These are phyloP conservation scores for Rhopalosiphum padi DNA, from an alignment of 1,140 invertebrate genomes.

Conservation along the genomic window DNA sequence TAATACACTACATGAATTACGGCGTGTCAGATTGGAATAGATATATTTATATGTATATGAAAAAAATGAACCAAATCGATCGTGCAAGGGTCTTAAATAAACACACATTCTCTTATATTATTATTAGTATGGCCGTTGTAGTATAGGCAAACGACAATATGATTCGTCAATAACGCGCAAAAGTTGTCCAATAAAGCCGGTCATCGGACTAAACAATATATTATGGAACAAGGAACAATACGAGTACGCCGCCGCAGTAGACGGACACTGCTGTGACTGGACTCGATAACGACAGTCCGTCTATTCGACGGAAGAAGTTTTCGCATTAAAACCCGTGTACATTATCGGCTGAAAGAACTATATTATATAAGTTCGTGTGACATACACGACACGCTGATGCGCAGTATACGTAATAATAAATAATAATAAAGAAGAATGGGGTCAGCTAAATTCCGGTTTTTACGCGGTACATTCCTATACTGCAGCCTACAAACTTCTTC, in stretches of 20 bases:
- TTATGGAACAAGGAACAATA: background rate
- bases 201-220: background rate
- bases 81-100: background rate
- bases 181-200: background rate
- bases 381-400: background rate
- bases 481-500: background rate
- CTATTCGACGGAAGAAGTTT: background rate
- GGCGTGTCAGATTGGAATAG: background rate
- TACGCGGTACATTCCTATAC: background rate
- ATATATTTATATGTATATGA: background rate
- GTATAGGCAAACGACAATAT: background rate
- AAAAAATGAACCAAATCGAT: background rate
- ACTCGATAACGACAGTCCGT: slow-evolving; percentile 45
- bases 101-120: background rate
- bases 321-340: background rate
- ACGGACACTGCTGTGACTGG: background rate
- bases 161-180: background rate
- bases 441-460: slow-evolving; percentile 22
- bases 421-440: background rate
- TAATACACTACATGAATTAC: background rate
- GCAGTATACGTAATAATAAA: background rate
- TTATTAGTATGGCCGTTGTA: background rate
- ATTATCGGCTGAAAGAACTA: background rate
- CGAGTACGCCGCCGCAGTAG: background rate
- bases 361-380: background rate